Conservation (phyloP, 2,113 vertebrate species). For the Erythrolamprus reginae region DNA sequence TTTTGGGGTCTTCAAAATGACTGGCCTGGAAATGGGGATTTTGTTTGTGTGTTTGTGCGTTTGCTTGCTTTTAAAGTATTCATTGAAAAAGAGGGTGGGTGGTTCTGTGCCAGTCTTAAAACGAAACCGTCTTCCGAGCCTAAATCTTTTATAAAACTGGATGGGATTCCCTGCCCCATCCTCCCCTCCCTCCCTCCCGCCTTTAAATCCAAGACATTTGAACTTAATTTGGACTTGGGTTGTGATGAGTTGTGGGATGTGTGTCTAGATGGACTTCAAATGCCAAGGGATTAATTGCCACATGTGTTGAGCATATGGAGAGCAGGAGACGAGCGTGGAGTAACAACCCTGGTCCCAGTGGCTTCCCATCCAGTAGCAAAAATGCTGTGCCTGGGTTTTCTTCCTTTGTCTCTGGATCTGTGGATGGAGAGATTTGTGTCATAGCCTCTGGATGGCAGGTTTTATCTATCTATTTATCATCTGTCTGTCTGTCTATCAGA, state of each 20-base stretch:
- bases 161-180: too few relatives aligned
- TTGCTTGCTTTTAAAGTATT: not conserved
- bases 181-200: fast-evolving
- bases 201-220: not conserved
- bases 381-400: not conserved
- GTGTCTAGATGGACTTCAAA: not conserved
- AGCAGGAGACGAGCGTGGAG: not conserved
- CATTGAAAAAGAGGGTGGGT: not conserved
- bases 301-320: not conserved
- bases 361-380: not conserved
- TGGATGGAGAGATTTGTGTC: not conserved
- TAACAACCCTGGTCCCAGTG: too few relatives aligned
- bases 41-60: not conserved
- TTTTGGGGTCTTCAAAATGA: fast-evolving
- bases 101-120: fast-evolving
- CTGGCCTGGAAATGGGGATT: not conserved
- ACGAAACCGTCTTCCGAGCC: too few relatives aligned
- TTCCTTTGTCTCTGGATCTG: not conserved
- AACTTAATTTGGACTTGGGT: not conserved
- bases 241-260: not conserved
- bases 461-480: too few relatives aligned
- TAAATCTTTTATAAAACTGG: too few relatives aligned
- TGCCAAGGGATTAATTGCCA: not conserved
- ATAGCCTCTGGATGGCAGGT: not conserved
- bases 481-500: too few relatives aligned